Percentiles rank a stretch among this genome's conserved stretches.
phyloP scores from a whole-genome alignment of 2,113 vertebrate species.

The Cyphomyrus plagiostoma region DNA sequence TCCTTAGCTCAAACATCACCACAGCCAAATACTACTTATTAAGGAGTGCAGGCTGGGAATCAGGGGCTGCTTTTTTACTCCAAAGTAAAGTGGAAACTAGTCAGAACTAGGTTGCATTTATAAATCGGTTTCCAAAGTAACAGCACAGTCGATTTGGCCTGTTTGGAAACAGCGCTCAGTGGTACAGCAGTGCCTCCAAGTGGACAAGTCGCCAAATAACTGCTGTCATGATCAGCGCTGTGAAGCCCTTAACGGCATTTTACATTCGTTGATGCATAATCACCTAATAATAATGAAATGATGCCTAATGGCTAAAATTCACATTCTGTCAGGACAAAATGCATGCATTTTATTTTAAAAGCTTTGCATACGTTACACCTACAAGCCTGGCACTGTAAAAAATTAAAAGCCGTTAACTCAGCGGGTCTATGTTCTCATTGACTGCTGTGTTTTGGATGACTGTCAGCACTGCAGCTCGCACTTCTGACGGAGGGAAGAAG shows the following conservation, averaged over 20 bases:
- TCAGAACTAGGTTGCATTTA: not conserved
- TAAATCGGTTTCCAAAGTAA: not conserved
- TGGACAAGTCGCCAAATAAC: conserved; percentile 5
- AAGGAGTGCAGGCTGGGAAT: not conserved
- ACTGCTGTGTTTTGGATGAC: not conserved
- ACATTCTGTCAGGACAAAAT: not conserved
- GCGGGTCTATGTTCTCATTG: not conserved
- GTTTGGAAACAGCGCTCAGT: not conserved
- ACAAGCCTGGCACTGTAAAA: not conserved
- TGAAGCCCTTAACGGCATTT: not conserved
- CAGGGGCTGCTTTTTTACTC: not conserved
- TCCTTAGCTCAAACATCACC: not conserved
- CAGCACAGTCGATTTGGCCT: not conserved
- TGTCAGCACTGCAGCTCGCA: not conserved
- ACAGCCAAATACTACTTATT: not conserved
- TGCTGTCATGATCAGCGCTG: conserved; percentile 26
- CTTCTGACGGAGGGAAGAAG: not conserved
- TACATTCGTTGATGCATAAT: not conserved
- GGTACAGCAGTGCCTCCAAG: conserved; percentile 23
- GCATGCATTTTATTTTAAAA: not conserved
- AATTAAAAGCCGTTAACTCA: not conserved
- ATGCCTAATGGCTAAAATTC: not conserved
- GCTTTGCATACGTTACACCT: not conserved
- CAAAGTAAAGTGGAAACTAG: not conserved
- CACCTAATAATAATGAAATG: not conserved